These are phyloP conservation scores for Hippoglossus hippoglossus DNA, from an alignment of 2,797 vertebrate species.

Conservation along the genomic window DNA sequence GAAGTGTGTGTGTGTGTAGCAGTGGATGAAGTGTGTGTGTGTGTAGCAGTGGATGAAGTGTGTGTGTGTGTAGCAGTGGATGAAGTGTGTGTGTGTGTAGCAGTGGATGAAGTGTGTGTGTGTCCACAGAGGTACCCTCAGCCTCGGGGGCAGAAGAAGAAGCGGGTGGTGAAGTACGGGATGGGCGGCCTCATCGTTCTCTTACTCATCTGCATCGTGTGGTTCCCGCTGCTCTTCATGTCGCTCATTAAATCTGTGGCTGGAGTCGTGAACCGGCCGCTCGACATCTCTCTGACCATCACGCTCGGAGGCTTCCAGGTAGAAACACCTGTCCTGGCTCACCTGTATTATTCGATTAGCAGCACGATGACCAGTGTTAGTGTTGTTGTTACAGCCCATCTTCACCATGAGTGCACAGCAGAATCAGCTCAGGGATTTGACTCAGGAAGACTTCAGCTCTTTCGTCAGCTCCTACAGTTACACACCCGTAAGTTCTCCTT, in stretches of 20 bases:
- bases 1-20: neutral
- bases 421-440: constrained; percentile 89
- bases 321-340: constrained; percentile 11
- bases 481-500: constrained; percentile 65
- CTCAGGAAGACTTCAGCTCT: constrained; percentile 62
- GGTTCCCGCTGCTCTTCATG: constrained; percentile 99
- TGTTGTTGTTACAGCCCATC: constrained; percentile 85
- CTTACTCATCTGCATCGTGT: constrained; percentile 98
- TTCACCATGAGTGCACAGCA: constrained; percentile 98
- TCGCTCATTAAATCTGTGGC: constrained; percentile 98
- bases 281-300: constrained; percentile 94
- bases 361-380: neutral
- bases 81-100: neutral
- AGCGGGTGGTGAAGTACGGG: constrained; percentile 96
- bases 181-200: constrained; percentile 96
- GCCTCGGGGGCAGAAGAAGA: constrained; percentile 96
- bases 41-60: constrained; percentile 59
- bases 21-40: constrained; percentile 76
- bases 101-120: neutral
- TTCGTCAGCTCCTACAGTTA: constrained; percentile 80
- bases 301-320: constrained; percentile 98
- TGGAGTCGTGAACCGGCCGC: constrained; percentile 93
- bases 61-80: too few relatives aligned
- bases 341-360: neutral
- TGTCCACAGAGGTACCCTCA: constrained; percentile 93